Base-by-base conservation (phyloP, 2,888 invertebrate genomes). In the Flexamia atlantica region DNA sequence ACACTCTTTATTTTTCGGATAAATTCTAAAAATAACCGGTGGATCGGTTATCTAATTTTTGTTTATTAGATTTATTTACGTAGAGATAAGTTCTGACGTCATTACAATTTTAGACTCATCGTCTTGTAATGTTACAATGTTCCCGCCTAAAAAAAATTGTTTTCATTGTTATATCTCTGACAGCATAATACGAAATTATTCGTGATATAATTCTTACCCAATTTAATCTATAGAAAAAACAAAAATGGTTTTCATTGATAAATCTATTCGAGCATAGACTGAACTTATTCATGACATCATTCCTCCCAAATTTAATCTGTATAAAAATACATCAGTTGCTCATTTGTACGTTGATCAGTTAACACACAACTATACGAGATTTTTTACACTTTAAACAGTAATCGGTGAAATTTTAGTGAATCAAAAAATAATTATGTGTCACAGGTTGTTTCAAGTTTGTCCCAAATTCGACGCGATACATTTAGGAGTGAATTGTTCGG, bases 401-500 rank as follows among this genome's bases (percentile, higher is more conserved):
- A n/a, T n/a, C n/a, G n/a, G n/a, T n/a, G n/a, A n/a, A n/a, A n/a
- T n/a, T n/a, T n/a, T n/a, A n/a, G n/a, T n/a, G n/a, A n/a, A n/a
- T n/a, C n/a, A n/a, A n/a, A n/a, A n/a, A n/a, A n/a, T n/a, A 36
- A 36, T 9, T 36, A 68, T 72, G 72, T 36, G 40, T 10, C 20
- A n/a, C 4, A 72, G 40, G 20, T 17, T 72, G 10, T 20, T 72
- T 10, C 72, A 72, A 23, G 25, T 36, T 3, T 40, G 40, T n/a
- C 72, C 72, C n/a, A 9, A 72, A n/a, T 40, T 72, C 2, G 72
- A 72, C 20, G 36, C 72, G 1, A 2, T 72, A 2, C 72, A 72
- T 25, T 2, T 72, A 3, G 72, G 72, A 20, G 72, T 72, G 72
- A 72, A 36, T 36, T 72, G 40, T 17, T 36, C 72, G 17, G 7